Percentiles rank a stretch among this genome's conserved stretches.
Conservation (phyloP, 2,797 vertebrate species). For the Phylloscopus collybita region DNA sequence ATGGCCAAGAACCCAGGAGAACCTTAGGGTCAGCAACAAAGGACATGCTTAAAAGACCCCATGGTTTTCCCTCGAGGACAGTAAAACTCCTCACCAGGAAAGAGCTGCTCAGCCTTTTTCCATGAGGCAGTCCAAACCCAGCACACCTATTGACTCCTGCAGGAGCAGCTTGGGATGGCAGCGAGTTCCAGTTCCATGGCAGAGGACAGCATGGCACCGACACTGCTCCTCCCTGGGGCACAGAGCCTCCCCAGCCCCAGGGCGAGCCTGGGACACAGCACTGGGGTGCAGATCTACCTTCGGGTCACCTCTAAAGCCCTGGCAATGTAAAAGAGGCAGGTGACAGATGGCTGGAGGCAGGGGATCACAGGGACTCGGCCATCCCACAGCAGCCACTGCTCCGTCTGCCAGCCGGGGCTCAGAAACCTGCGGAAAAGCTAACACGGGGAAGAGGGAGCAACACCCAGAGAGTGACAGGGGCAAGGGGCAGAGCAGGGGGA, state of each 20-base stretch:
- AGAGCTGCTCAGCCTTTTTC: background rate
- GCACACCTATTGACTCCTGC: background rate
- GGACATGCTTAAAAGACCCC: background rate
- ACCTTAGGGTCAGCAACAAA: background rate
- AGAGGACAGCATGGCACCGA: background rate
- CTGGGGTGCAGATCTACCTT: background rate
- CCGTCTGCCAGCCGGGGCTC: background rate
- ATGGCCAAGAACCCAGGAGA: background rate
- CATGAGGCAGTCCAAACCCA: background rate
- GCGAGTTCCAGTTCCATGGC: background rate
- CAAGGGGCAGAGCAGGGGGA: background rate
- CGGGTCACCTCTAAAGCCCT: background rate
- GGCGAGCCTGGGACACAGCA: background rate
- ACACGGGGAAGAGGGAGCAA: background rate
- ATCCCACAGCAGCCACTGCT: background rate
- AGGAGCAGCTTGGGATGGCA: background rate
- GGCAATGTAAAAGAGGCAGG: background rate
- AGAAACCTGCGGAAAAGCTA: background rate
- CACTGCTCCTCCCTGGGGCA: background rate
- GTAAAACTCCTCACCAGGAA: background rate
- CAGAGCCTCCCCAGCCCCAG: background rate
- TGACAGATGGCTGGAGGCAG: constrained; percentile 46
- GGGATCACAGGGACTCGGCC: background rate
- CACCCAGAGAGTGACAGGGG: rapidly evolving
- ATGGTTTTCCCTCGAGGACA: background rate